Base-by-base conservation (phyloP, 2,113 vertebrate species). In the Eulacestoma nigropectus region DNA sequence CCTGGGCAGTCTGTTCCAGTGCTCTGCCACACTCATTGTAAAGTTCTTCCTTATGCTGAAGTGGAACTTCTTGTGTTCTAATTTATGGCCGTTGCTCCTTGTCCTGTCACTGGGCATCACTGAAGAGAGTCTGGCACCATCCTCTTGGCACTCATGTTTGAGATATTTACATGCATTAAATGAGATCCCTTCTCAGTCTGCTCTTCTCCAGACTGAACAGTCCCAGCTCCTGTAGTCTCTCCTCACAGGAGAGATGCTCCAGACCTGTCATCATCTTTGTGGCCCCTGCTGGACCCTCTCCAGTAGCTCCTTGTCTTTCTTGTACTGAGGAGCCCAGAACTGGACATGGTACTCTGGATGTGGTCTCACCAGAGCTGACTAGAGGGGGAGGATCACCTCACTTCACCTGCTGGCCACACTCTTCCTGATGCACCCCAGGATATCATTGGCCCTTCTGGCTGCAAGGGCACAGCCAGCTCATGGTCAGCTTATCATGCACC, bases 401-500 rank as follows among this genome's bases (percentile, higher is more conserved):
- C n/a, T 70, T 19, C 4, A 41, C 41, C 74, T 55, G n/a, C 47
- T 55, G 47, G 39, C n/a, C 74, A 46, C 1, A 3, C 7, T 63
- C n/a, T 47, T 30, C 49, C 13, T 1, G 0, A 1, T 8, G 30
- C 25, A 26, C 0, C 3, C 20, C 49, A 4, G 56, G 65, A 30
- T 35, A 21, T 4, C 64, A 22, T 1, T 64, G 75, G 4, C 41
- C 9, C 5, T 72, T 4, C 30, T 70, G 65, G 25, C 41, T 8
- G 3, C 41, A 30, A 26, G 33, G n/a, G 41, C 25, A 55, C 41
- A 47, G 20, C 15, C 1, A 1, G 26, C 21, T 10, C 30, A 41
- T 15, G 16, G 30, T 4, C n/a, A 56, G 5, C 21, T 49, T 49
- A 30, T 47, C 16, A 47, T 22, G 20, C 25, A 12, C 8, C 47